Evolutionary conservation across 2,888 invertebrate species (phyloP), one percentile per base, ranked within the genome.

Genomic region (Cepaea hortensis): DNA sequence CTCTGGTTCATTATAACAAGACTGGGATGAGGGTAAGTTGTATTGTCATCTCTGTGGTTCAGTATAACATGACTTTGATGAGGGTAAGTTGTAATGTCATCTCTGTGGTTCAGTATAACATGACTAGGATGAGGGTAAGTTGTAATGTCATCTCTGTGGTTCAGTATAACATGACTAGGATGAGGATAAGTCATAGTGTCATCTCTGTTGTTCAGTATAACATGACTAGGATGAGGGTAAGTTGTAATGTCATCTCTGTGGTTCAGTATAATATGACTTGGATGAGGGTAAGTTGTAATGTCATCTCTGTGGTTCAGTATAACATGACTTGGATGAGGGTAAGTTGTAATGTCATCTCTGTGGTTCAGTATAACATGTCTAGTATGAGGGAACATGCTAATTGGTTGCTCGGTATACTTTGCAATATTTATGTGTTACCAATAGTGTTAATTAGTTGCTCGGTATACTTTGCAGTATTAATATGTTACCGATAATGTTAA

Each of bases 231-330:
- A 98, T 98, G 95, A 96, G 98, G 90, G 96, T 96, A 93, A 94
- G 95, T 46, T 20, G 68, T 3, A 70, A 3, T 3, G 7, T 68
- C 79, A 5, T 75, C 15, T 20, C 61, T 62, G 18, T 35, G 1
- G 97, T 99, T 91, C 99, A 99, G 94, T 98, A 97, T 95, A 99
- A 99, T 94, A 98, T 99, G 96, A 96, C 98, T 88, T 97, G 98
- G 93, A 98, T 98, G 95, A 96, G 98, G 90, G 96, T 96, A 93
- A 94, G 95, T 35, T 1, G 48, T 6, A n/a, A 0, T n/a, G 68
- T 55, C 18, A 35, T 35, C 35, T 35, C 35, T 35, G 35, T 35
- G 9, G 97, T 99, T 91, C 99, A 99, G 94, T 98, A 97, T 95
- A 99, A 99, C 94, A 98, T 99, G 96, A 96, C 98, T 88, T 97